phyloP scores from a whole-genome alignment of 2,888 invertebrate species.

The Catocala nupta region DNA sequence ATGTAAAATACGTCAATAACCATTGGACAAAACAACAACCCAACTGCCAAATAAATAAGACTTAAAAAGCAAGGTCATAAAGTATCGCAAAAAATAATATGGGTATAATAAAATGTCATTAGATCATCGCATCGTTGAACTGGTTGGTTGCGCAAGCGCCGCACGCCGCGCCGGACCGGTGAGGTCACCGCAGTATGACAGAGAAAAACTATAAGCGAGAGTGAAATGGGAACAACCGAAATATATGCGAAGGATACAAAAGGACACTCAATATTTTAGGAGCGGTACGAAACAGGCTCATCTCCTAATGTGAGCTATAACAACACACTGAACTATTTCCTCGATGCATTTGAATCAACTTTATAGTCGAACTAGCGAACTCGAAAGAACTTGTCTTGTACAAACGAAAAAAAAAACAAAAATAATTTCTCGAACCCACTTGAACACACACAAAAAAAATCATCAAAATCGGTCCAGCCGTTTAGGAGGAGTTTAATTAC shows the following conservation, averaged over 20 bases:
- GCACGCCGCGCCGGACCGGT: conserved; percentile 10
- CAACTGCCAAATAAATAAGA: conserved; percentile 19
- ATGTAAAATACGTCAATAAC: not conserved
- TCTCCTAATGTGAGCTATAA: no score
- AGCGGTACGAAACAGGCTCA: no score
- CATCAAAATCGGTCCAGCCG: no score
- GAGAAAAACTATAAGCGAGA: conserved; percentile 30
- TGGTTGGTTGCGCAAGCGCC: conserved; percentile 47
- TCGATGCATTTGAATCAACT: no score
- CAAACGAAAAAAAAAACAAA: no score
- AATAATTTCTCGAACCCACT: no score
- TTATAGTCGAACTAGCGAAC: no score
- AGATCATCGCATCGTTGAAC: conserved; percentile 38
- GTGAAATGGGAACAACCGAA: conserved; percentile 28
- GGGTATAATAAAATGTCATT: conserved; percentile 41
- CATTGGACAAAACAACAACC: not conserved
- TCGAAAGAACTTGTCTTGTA: no score
- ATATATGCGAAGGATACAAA: not conserved
- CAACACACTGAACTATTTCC: no score
- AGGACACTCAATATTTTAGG: no score
- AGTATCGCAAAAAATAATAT: conserved; percentile 24
- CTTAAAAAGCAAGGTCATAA: conserved; percentile 15
- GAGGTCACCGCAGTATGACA: conserved; percentile 41
- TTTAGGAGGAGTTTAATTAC: no score
- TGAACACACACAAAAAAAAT: no score